Conservation (phyloP, 2,888 invertebrate species). For the Andrena minutula region DNA sequence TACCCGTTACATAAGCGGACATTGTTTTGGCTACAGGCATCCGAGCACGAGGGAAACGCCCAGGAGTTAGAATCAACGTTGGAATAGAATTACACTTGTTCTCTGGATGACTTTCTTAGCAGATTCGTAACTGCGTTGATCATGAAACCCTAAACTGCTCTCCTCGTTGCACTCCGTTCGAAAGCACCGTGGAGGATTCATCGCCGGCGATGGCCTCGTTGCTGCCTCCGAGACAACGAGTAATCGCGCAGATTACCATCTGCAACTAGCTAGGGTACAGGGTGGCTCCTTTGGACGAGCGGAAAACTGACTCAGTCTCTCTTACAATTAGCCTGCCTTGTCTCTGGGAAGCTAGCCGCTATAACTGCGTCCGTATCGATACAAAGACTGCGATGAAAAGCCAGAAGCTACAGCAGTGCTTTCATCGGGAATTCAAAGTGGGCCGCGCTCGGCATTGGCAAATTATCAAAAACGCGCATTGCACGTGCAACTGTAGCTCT, state of each 20-base stretch:
- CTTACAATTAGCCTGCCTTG: not conserved
- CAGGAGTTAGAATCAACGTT: too few species aligned
- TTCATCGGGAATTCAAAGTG: too few species aligned
- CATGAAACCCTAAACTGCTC: not conserved
- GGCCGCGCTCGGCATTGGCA: too few species aligned
- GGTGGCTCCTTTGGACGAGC: not conserved
- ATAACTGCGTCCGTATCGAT: too few species aligned
- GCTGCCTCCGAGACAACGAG: constrained; percentile 1
- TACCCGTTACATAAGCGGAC: not conserved
- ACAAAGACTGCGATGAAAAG: too few species aligned
- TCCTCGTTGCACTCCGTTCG: not conserved
- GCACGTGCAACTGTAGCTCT: too few species aligned
- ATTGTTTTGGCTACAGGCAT: not conserved
- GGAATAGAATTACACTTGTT: not conserved
- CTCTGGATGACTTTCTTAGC: not conserved
- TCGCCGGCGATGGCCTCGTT: constrained; percentile 2
- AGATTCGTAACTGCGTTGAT: not conserved
- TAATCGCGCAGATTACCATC: not conserved
- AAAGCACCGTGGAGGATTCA: constrained; percentile 10
- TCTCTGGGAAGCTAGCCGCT: not conserved
- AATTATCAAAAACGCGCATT: too few species aligned
- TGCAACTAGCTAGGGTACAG: not conserved
- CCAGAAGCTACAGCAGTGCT: too few species aligned
- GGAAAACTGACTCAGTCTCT: not conserved
- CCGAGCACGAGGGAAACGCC: too few species aligned